Evolutionary conservation across 2,797 vertebrate genomes (phyloP), one percentile per base, ranked within the genome.

Genomic region (Siniperca undulata): DNA sequence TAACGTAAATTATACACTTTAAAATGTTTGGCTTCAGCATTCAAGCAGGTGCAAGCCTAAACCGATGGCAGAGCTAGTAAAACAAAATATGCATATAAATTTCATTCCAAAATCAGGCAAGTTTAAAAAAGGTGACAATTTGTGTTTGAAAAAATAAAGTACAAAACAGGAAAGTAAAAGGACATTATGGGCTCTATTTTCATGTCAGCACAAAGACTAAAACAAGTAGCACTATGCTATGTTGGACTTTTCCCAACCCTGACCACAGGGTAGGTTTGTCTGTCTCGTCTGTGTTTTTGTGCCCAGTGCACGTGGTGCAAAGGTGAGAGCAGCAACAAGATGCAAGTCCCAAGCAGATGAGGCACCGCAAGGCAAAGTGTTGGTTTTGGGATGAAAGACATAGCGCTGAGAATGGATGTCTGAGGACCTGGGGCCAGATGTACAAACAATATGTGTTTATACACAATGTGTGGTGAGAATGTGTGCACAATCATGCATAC

Each of bases 131-230:
- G 53, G 40, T n/a, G 58, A 59, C 13, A 7, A 40, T 30, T 50
- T 34, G 36, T 48, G 24, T 77, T 77, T 20, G 50, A 24, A 46
- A 36, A n/a, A 50, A 77, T 30, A 12, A 19, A 12, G 4, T n/a
- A 53, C 9, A 50, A 7, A 38, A 52, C 34, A 67, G 44, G 44
- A 59, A 22, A 62, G 38, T 22, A 30, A 59, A 38, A 42, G 34
- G 64, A 66, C 9, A n/a, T 19, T 2, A 3, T 1, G n/a, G 74
- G 77, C 85, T 81, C 68, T 38, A 38, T 56, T 64, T 69, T 70
- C 64, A 76, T 22, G 40, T 62, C 46, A 22, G 40, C 48, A 52
- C 71, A 72, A 27, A 65, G 61, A 68, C n/a, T 19, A 2, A 13
- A 20, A 61, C 50, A n/a, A 12, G 14, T 13, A 19, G 22, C 14